These are phyloP conservation scores for Microchirus variegatus DNA, from an alignment of 2,797 vertebrate species.

Conservation along the genomic window DNA sequence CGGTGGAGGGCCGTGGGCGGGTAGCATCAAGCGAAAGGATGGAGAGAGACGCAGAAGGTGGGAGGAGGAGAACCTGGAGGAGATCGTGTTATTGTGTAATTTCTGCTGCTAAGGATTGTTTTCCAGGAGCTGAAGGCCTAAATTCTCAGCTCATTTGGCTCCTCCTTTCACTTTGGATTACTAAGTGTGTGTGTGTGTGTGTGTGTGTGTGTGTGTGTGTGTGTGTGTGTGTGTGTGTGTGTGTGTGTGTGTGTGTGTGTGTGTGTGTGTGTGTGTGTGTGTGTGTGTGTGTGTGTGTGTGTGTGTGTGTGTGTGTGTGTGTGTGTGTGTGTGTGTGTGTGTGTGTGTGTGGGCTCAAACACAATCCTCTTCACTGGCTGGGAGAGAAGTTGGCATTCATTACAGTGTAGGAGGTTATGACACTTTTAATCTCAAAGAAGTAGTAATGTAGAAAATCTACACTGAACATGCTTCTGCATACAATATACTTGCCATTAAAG, in stretches of 20 bases:
- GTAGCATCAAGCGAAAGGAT: constrained; percentile 56
- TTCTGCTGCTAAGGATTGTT: constrained; percentile 54
- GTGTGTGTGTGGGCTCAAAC: constrained; percentile 2
- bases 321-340: background rate
- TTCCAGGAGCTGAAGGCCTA: constrained; percentile 37
- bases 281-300: background rate
- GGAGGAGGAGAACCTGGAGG: constrained; percentile 52
- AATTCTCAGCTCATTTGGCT: constrained; percentile 60
- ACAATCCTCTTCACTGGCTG: constrained; percentile 12
- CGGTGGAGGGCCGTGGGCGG: constrained; percentile 53
- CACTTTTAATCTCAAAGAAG: constrained; percentile 63
- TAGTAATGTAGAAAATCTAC: constrained; percentile 55
- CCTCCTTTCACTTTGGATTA: constrained; percentile 44
- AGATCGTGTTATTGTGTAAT: constrained; percentile 52
- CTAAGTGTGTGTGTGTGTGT: background rate
- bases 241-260: background rate
- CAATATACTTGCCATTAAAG: constrained; percentile 35
- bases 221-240: background rate
- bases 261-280: background rate
- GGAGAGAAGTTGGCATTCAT: constrained; percentile 44
- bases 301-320: background rate
- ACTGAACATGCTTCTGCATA: constrained; percentile 35
- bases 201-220: background rate
- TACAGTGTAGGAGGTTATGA: constrained; percentile 58
- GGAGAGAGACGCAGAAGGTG: constrained; percentile 49